A percentile compares a stretch with the other conserved stretches of the same genome.
phyloP scores from a whole-genome alignment of 2,113 vertebrate species.

The Casuarius casuarius region DNA sequence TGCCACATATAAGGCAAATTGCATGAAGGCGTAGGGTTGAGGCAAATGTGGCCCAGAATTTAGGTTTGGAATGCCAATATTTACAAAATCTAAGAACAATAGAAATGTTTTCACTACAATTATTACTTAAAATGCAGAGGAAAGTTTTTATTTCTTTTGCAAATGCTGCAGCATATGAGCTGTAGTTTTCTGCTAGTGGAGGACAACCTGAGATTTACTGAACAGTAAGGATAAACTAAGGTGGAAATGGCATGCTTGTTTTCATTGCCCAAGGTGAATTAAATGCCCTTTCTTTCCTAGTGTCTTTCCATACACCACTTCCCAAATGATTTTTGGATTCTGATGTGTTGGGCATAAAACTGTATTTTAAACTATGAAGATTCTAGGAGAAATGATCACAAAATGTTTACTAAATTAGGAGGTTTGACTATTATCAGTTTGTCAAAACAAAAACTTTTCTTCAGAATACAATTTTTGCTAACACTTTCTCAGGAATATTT shows the following conservation, averaged over 20 bases:
- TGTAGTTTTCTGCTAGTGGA: background rate
- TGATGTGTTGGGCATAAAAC: background rate
- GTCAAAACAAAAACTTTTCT: background rate
- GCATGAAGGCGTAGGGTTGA: background rate
- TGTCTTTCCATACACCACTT: background rate
- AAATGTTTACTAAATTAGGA: background rate
- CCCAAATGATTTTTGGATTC: background rate
- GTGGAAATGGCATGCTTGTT: background rate
- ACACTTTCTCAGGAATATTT: background rate
- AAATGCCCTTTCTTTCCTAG: background rate
- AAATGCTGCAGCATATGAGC: background rate
- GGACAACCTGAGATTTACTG: background rate
- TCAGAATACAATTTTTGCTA: fast-evolving
- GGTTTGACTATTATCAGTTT: background rate
- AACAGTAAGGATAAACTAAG: background rate
- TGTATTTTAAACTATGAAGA: background rate
- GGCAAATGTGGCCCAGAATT: background rate
- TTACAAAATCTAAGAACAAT: background rate
- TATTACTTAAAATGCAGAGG: background rate
- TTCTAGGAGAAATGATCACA: background rate
- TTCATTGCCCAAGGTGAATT: background rate
- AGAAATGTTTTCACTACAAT: background rate
- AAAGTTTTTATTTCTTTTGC: background rate
- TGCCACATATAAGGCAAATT: background rate
- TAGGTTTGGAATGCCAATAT: background rate